Evolutionary conservation across 2,888 invertebrate genomes (phyloP).

Genomic region (Choreutis nemorana): DNA sequence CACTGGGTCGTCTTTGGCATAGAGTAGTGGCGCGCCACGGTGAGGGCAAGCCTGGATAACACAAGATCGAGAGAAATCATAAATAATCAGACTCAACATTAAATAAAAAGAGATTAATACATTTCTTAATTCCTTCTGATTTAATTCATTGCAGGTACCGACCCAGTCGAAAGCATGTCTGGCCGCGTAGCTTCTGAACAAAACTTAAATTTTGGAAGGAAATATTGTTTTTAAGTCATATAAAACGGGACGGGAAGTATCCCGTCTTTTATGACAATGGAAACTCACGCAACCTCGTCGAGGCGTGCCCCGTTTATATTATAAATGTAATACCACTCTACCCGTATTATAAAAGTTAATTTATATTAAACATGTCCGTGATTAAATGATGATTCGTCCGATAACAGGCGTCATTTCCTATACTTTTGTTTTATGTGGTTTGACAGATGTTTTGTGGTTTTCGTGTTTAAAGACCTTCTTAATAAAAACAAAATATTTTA

Average conservation of each 20-base stretch:
- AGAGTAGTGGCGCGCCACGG: too few species aligned
- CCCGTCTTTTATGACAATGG: slow-evolving; percentile 21
- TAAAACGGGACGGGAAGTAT: not conserved
- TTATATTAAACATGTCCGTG: slow-evolving; percentile 19
- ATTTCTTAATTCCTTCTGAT: too few species aligned
- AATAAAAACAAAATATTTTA: slow-evolving; percentile 7
- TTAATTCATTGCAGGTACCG: too few species aligned
- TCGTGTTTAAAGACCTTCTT: slow-evolving; percentile 8
- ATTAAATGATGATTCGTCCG: slow-evolving; percentile 46
- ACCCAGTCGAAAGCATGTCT: too few species aligned
- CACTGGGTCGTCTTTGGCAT: too few species aligned
- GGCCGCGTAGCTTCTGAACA: too few species aligned
- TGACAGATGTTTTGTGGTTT: slow-evolving; percentile 30
- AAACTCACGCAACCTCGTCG: slow-evolving; percentile 19
- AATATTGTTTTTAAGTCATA: too few species aligned
- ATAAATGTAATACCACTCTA: slow-evolving; percentile 34
- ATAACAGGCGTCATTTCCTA: slow-evolving; percentile 13
- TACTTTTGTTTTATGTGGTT: slow-evolving; percentile 18
- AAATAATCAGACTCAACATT: too few species aligned
- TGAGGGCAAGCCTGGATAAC: too few species aligned
- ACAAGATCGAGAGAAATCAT: too few species aligned
- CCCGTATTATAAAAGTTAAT: slow-evolving; percentile 33
- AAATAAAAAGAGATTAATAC: too few species aligned
- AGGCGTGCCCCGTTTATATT: slow-evolving; percentile 38
- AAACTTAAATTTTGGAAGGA: too few species aligned